A percentile compares a stretch with the other conserved stretches of the same genome.
Conservation (phyloP, 2,113 vertebrate species). For the Limanda limanda region DNA sequence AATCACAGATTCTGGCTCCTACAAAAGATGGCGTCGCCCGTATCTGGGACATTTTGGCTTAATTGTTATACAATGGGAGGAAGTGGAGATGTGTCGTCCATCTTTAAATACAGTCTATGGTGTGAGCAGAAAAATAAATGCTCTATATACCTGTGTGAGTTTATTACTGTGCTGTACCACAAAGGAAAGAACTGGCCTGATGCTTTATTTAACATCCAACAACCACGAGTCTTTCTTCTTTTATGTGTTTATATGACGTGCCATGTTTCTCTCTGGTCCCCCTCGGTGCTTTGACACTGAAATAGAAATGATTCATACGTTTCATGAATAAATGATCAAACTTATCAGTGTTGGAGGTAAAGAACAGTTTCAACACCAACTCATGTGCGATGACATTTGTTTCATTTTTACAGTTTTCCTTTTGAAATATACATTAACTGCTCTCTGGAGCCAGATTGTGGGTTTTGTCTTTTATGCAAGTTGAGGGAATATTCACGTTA, state of each 20-base stretch:
- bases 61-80: too few relatives aligned
- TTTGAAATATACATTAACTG: neutral
- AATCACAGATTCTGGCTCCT: too few relatives aligned
- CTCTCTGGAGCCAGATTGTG: neutral
- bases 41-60: too few relatives aligned
- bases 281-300: neutral
- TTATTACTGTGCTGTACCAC: too few relatives aligned
- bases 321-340: conserved; percentile 17
- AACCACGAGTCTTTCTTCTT: neutral
- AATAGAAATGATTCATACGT: neutral
- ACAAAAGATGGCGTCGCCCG: too few relatives aligned
- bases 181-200: too few relatives aligned
- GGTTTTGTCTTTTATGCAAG: neutral
- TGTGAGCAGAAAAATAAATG: too few relatives aligned
- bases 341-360: neutral
- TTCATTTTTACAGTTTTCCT: neutral
- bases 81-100: too few relatives aligned
- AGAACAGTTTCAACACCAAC: neutral
- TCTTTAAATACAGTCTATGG: too few relatives aligned
- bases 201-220: neutral
- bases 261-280: neutral
- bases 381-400: neutral
- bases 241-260: neutral
- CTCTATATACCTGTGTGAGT: too few relatives aligned
- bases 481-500: too few relatives aligned